phyloP scores from a whole-genome alignment of 1,140 invertebrate species.

The Latrodectus geometricus region DNA sequence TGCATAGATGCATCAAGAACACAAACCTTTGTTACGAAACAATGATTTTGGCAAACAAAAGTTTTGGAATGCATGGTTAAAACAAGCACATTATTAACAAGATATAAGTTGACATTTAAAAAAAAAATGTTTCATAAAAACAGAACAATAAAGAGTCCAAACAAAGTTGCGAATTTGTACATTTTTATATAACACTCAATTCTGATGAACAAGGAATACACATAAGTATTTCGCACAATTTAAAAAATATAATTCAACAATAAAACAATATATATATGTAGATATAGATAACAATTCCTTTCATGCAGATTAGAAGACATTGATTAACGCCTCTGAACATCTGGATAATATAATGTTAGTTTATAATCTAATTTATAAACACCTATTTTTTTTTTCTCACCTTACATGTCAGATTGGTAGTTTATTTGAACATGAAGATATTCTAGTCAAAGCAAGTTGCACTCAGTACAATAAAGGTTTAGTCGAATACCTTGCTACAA shows the following conservation, averaged over 20 bases:
- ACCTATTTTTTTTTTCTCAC: not conserved
- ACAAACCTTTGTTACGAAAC: conserved; percentile 6
- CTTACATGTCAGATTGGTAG: not conserved
- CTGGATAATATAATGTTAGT: not conserved
- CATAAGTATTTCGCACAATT: not conserved
- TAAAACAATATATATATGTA: not conserved
- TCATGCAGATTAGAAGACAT: not conserved
- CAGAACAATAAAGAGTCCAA: not conserved
- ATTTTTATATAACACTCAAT: conserved; percentile 11
- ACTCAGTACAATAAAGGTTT: not conserved
- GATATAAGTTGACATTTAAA: not conserved
- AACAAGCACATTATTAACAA: conserved; percentile 13
- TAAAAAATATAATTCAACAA: not conserved
- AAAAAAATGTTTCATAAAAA: not conserved
- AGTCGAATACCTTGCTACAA: not conserved
- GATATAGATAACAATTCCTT: not conserved
- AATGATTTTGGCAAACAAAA: conserved; percentile 21
- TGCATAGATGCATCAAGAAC: conserved; percentile 24
- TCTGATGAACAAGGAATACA: not conserved
- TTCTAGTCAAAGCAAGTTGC: not conserved
- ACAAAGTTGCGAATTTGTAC: not conserved
- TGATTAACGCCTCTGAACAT: not conserved
- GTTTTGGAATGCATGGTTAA: conserved; percentile 17
- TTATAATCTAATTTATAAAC: not conserved
- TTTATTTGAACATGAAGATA: not conserved